Percentiles rank a stretch among this genome's conserved stretches.
phyloP scores from a whole-genome alignment of 23 tunicate species.

The Ascidia mentula region DNA sequence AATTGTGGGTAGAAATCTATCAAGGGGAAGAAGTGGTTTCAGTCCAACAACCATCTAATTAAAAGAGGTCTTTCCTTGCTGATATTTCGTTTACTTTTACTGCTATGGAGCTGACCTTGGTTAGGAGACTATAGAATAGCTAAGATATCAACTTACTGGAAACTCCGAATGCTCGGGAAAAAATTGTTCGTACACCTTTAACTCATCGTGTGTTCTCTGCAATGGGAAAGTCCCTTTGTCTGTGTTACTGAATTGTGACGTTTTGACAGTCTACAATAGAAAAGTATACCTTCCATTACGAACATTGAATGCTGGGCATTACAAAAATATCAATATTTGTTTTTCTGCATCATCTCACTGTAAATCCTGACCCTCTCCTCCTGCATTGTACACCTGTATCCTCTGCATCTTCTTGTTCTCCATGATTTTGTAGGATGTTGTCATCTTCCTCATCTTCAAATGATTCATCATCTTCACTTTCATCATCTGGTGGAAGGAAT shows the following conservation, averaged over 20 bases:
- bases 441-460: neutral
- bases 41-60: no score
- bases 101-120: no score
- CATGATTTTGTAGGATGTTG: neutral
- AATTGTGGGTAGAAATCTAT: no score
- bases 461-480: neutral
- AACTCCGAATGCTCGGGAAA: slow-evolving; percentile 69
- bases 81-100: no score
- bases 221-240: neutral
- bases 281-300: neutral
- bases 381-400: neutral
- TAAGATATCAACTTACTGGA: slow-evolving; percentile 16
- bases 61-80: no score
- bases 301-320: neutral
- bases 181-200: slow-evolving; percentile 72
- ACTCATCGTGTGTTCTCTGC: slow-evolving; percentile 30
- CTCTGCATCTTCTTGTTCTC: slow-evolving; percentile 12
- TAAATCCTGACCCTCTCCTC: neutral
- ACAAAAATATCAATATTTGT: neutral
- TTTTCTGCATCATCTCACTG: neutral
- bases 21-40: no score
- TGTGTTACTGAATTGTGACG: neutral
- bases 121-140: no score
- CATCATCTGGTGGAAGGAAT: slow-evolving; percentile 24
- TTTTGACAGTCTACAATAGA: neutral